These are phyloP conservation scores for Nesogale talazaci DNA, from an alignment of 2,113 vertebrate genomes.

Conservation along the genomic window DNA sequence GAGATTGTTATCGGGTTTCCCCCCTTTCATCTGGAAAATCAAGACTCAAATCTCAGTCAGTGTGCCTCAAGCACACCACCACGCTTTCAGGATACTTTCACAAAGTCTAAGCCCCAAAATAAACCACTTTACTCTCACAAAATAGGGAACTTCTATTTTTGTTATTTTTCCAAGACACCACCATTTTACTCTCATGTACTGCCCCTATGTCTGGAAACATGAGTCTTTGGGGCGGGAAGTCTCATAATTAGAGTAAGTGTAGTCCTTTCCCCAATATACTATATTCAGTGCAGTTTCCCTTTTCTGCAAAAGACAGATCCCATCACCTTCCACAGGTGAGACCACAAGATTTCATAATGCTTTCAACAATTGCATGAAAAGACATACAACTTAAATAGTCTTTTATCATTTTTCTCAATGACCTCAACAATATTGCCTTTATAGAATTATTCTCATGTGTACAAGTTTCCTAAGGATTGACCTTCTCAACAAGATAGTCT, in stretches of 20 bases:
- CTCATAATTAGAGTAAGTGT: background rate
- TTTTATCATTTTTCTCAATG: conserved; percentile 44
- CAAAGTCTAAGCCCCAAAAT: background rate
- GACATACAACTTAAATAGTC: conserved; percentile 1
- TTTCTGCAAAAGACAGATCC: background rate
- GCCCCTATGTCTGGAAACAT: background rate
- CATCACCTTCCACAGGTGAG: background rate
- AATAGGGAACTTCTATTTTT: conserved; percentile 15
- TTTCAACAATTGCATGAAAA: conserved; percentile 47
- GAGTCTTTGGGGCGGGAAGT: background rate
- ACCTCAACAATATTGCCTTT: background rate
- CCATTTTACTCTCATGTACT: background rate
- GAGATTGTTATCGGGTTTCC: background rate
- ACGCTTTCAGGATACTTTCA: background rate
- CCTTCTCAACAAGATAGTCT: background rate
- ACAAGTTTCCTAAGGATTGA: conserved; percentile 39
- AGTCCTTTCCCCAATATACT: background rate
- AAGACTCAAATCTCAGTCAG: no score
- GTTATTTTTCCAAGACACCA: background rate
- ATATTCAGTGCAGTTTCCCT: background rate
- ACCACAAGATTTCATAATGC: conserved; percentile 48
- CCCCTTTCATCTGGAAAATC: no score
- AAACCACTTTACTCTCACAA: background rate
- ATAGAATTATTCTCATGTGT: background rate
- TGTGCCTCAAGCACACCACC: background rate